phyloP scores from a whole-genome alignment of 2,797 vertebrate genomes.

The Platyrinchus mystaceus region DNA sequence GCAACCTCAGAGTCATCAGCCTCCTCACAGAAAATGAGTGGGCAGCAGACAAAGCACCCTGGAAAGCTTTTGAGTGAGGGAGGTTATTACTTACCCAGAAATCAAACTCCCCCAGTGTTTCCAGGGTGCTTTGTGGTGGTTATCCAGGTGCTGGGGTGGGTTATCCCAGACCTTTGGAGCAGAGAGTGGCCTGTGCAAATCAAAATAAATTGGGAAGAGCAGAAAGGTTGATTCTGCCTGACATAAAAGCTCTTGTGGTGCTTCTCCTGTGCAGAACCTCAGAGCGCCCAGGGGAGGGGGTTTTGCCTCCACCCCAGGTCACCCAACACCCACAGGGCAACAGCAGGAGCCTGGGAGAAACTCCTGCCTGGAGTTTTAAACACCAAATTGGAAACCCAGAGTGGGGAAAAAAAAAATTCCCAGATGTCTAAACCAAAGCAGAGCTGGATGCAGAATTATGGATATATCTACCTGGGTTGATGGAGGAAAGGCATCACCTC shows the following conservation, averaged over 20 bases:
- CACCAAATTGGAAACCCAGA: not conserved
- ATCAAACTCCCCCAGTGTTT: not conserved
- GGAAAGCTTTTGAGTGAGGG: not conserved
- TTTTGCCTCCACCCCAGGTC: not conserved
- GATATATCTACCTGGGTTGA: not conserved
- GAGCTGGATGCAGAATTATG: not conserved
- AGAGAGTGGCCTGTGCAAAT: not conserved
- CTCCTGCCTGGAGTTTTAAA: not conserved
- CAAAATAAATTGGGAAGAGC: not conserved
- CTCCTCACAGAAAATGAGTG: not conserved
- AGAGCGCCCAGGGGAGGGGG: not conserved
- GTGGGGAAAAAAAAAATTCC: rapidly evolving
- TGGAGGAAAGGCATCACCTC: not conserved
- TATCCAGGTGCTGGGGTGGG: not conserved
- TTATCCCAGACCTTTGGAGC: not conserved
- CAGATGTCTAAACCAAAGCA: not conserved
- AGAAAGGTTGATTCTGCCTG: not conserved
- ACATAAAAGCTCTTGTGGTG: not conserved
- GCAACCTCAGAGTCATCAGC: not conserved
- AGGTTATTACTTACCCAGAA: not conserved
- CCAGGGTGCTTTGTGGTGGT: not conserved
- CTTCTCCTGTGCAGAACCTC: not conserved
- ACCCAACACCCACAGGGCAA: not conserved
- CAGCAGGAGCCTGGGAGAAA: not conserved
- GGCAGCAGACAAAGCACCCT: not conserved